Evolutionary conservation across 2,113 vertebrate genomes (phyloP), one percentile per base, ranked within the genome.

Genomic region (Mus pahari): DNA sequence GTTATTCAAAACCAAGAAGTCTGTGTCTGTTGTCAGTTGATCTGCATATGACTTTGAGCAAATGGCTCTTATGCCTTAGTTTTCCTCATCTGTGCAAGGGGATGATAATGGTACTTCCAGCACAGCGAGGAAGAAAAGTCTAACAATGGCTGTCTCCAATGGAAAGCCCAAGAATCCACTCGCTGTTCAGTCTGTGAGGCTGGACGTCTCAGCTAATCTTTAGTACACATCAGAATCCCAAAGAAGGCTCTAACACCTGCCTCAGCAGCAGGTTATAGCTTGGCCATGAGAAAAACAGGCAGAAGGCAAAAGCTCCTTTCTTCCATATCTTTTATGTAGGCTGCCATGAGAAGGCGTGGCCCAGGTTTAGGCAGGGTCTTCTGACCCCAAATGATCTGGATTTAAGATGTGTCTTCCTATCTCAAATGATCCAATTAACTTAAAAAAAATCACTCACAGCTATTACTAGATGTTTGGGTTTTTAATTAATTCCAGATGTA

Each of bases 21-120:
- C 66, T 48, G 22, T 48, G 22, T 93, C 89, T 84, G 58, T 12
- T 24, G 17, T 93, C 45, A 88, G 42, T 45, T 33, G 68, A 74
- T 39, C 64, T 71, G 70, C 86, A 7, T 88, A 24, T 92, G 90
- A 64, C 81, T 88, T 50, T 62, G 77, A 45, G 42, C 73, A 91
- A 39, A 71, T 87, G 50, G 53, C 86, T 89, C 13, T 91, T 86
- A 45, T 68, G 66, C 39, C 19, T 45, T 74, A 60, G 74, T 93
- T 71, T 73, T 78, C 82, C 92, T 89, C 33, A 62, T 66, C 70
- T 90, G 62, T 79, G 58, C 89, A 45, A 73, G n/a, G 31, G n/a
- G 9, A 6, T 89, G 50, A 66, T 24, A 50, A 68, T 68, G 3
- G 19, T 42, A 50, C 10, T 28, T 60, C 9, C 0, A 55, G 62